Base-by-base conservation (phyloP, 1,140 invertebrate genomes). In the Megalopta genalis region DNA sequence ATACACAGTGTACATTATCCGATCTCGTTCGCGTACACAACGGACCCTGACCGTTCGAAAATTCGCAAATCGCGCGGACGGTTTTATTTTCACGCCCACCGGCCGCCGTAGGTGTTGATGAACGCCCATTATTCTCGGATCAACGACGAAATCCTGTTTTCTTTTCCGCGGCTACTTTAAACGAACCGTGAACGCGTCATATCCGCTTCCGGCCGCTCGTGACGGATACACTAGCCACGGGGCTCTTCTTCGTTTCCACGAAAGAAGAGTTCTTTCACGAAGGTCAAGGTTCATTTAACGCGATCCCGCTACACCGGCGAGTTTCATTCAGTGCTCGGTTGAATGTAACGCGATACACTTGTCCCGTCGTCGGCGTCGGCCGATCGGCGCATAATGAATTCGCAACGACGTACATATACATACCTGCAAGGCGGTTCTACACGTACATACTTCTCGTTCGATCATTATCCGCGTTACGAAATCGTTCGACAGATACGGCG, bases 181-280 rank as follows among this genome's bases (percentile, higher is more conserved):
- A 83, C 75, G 67, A 60, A 39, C 63, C 63, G 54, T 27, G n/a
- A 82, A n/a, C 77, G 46, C 75, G 82, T 86, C 80, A 85, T 54
- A 81, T 86, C 85, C 81, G 67, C 32, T 80, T 83, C 67, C 77
- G 77, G 57, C 60, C 62, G 23, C 23, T 10, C 54, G 21, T 32
- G 54, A 67, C n/a, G 25, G 49, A 52, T 49, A 46, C 25, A 32
- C n/a, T 21, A 57, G 0, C 32, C 32, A 4, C 32, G 32, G 37
- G 14, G 67, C 25, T 65, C 52, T 27, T 69, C 74, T 18, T 16
- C 23, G 39, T 46, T 46, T 77, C 67, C 42, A 16, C 42, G 73
- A 68, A 68, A 32, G 23, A 68, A 32, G 23, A 68, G 12, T 23
- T 57, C 18, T 54, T 64, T 27, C 27, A 14, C 49, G 64, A 76